A percentile compares a stretch with the other conserved stretches of the same genome.
phyloP scores from a whole-genome alignment of 1,140 invertebrate species.

The Drosophila setifemur region DNA sequence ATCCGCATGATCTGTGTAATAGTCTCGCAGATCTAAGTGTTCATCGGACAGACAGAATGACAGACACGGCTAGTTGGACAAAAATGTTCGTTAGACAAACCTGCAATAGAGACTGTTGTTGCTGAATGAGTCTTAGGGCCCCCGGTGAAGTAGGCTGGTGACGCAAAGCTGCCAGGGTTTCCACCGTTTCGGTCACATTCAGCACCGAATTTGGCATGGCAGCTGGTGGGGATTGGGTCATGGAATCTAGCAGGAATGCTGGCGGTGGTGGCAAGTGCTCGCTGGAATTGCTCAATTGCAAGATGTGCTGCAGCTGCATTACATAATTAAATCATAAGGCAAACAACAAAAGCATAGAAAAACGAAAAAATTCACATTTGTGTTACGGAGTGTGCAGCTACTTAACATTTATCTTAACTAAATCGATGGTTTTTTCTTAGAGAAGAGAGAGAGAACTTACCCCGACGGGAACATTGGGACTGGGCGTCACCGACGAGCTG shows the following conservation, averaged over 20 bases:
- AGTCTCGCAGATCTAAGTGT: too few relatives aligned
- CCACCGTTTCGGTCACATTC: slow-evolving; percentile 93
- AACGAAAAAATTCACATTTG: slow-evolving; percentile 20
- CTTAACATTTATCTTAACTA: slow-evolving; percentile 35
- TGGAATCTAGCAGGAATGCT: slow-evolving; percentile 88
- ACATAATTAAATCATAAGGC: slow-evolving; percentile 66
- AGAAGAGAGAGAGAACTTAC: too few relatives aligned
- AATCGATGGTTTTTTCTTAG: too few relatives aligned
- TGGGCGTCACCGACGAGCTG: slow-evolving; percentile 90
- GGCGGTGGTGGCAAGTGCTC: slow-evolving; percentile 93
- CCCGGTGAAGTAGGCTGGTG: slow-evolving; percentile 93
- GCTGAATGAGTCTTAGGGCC: slow-evolving; percentile 84
- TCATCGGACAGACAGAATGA: too few relatives aligned
- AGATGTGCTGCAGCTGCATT: slow-evolving; percentile 32
- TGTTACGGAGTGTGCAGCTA: slow-evolving; percentile 10
- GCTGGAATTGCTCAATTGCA: slow-evolving; percentile 67
- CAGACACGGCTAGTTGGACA: too few relatives aligned
- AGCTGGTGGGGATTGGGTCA: slow-evolving; percentile 36
- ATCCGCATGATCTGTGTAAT: too few relatives aligned
- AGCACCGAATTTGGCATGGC: slow-evolving; percentile 78
- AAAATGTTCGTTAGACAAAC: too few relatives aligned
- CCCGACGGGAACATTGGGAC: slow-evolving; percentile 64
- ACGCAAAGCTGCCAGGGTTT: slow-evolving; percentile 91
- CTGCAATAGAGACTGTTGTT: slow-evolving; percentile 55
- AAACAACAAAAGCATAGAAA: slow-evolving; percentile 48